Base-by-base conservation (phyloP, 37 sponge, comb jelly and placozoan species). In the Tethya wilhelma region DNA sequence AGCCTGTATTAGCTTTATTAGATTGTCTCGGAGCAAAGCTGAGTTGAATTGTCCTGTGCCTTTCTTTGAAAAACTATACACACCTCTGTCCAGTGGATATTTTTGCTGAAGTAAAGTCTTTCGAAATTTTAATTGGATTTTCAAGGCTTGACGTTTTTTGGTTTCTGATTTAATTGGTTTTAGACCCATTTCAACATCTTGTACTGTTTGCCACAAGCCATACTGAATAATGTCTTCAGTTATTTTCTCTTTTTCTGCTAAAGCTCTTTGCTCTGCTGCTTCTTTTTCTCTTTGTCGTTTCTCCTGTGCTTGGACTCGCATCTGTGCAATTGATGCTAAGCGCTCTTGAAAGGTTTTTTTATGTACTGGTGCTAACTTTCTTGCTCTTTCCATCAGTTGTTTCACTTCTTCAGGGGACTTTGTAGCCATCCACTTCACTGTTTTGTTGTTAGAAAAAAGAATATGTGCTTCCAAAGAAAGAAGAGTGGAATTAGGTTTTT, bases 361-460 rank as follows among this genome's bases (percentile, higher is more conserved):
- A 29, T 63, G 74, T 22, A 19, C 20, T 14, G 82, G 53, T 11
- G 55, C 73, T 8, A 43, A 23, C 56, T 38, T 40, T 8, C 66
- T 23, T 26, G 84, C 76, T 5, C n/a, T 42, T 38, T 28, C 22
- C 20, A 82, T 14, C 1, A 82, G 4, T 23, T 3, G n/a, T 29
- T 72, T 56, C 31, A 2, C 8, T 26, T 73, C 74, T 60, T 63
- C 55, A 9, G 59, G 67, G 37, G 74, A 23, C 44, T 82, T 72
- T 9, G 44, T 25, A 4, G 0, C 4, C 4, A 83, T 29, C 84
- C 84, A 83, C 37, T 73, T 67, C 23, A 26, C n/a, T 65, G 84
- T 83, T 45, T 83, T 72, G 57, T 83, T 83, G 57, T 73, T 74
- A 1, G 68, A 29, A 37, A 74, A 83, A n/a, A 83, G 5, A 29